phyloP scores from a whole-genome alignment of 2,797 vertebrate species.

The Hydrocynus forskahlii region DNA sequence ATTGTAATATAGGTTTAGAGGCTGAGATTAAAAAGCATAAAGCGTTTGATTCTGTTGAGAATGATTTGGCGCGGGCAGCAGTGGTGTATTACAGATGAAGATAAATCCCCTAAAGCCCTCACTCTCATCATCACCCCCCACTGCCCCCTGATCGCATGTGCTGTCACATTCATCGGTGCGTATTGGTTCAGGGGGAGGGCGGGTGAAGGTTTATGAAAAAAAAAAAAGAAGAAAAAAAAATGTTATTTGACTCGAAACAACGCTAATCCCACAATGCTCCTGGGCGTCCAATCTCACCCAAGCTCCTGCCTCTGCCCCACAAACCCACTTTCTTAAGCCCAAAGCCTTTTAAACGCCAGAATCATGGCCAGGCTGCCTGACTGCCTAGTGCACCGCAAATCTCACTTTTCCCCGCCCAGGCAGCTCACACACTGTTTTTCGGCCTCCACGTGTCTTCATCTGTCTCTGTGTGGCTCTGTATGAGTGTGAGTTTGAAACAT shows the following conservation, averaged over 20 bases:
- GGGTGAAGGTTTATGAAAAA: constrained; percentile 17
- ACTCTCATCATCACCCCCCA: not conserved
- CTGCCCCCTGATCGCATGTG: not conserved
- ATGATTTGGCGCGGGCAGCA: not conserved
- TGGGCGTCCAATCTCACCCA: constrained; percentile 69
- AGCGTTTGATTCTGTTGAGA: not conserved
- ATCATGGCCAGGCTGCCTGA: constrained; percentile 71
- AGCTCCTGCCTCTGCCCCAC: constrained; percentile 67
- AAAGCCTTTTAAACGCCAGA: constrained; percentile 72
- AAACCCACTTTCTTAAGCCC: constrained; percentile 82
- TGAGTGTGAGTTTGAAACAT: too few relatives aligned
- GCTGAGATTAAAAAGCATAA: not conserved
- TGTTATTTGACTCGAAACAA: constrained; percentile 79
- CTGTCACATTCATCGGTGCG: not conserved
- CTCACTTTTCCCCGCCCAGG: constrained; percentile 39
- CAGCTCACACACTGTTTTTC: not conserved
- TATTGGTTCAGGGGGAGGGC: constrained; percentile 3
- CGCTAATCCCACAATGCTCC: constrained; percentile 72
- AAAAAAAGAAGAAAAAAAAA: too few relatives aligned
- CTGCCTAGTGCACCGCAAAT: constrained; percentile 58
- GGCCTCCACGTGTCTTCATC: not conserved
- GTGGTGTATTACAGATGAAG: not conserved
- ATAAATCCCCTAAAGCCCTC: constrained; percentile 10
- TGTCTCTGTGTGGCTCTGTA: too few relatives aligned
- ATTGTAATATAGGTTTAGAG: not conserved